Conservation (phyloP, 2,113 vertebrate genomes). For the Aptenodytes forsteri region DNA sequence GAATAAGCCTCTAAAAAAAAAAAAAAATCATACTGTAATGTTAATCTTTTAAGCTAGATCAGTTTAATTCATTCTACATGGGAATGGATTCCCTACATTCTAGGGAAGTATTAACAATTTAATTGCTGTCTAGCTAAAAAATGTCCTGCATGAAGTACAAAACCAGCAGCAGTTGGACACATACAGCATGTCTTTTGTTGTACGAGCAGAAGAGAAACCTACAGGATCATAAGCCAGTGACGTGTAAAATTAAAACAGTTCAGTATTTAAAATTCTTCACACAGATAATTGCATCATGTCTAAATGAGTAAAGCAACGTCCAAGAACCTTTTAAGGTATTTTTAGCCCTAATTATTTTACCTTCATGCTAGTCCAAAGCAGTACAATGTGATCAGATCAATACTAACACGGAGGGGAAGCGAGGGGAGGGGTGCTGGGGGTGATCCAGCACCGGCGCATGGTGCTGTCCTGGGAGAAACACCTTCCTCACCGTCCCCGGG, state of each 20-base stretch:
- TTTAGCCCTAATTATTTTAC: slow-evolving; percentile 48
- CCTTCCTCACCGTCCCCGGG: neutral
- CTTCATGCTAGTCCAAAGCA: neutral
- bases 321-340: slow-evolving; percentile 30
- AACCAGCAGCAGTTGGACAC: neutral
- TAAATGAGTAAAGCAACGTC: neutral
- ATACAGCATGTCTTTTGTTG: neutral
- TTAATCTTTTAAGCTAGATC: slow-evolving; percentile 35
- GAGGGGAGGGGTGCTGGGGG: neutral
- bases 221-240: neutral
- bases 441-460: neutral
- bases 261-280: slow-evolving; percentile 34
- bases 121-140: neutral
- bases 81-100: too few relatives aligned
- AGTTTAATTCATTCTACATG: neutral
- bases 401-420: neutral
- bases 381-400: neutral
- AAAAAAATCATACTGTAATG: neutral
- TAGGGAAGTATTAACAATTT: neutral
- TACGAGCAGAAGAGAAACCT: neutral
- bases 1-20: neutral
- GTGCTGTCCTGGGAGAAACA: neutral
- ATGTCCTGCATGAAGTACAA: neutral
- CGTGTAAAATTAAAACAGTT: neutral
- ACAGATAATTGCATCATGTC: neutral